Percentiles rank a stretch among this genome's conserved stretches.
Conservation (phyloP, 2,797 vertebrate species). For the Coilia nasus region DNA sequence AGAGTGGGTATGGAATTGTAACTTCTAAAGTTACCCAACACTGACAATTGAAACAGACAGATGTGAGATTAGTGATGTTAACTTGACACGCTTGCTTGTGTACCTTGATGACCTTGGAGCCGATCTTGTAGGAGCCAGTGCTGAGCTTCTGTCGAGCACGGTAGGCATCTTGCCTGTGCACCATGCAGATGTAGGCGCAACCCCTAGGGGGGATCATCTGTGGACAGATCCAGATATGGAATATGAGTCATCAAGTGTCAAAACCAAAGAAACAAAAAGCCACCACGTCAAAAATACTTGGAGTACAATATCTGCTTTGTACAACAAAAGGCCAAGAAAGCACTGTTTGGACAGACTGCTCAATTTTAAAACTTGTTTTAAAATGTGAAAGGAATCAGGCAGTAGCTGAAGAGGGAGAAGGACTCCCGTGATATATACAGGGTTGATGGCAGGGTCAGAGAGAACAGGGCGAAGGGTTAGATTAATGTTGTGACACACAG, state of each 20-base stretch:
- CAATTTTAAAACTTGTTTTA: background rate
- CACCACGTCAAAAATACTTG: background rate
- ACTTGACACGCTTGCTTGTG: conserved; percentile 33
- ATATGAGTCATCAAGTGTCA: conserved; percentile 28
- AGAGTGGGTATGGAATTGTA: no score
- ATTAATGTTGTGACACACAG: background rate
- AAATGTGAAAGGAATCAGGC: background rate
- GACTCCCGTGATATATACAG: background rate
- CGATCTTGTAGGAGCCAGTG: conserved; percentile 95
- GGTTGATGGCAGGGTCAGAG: conserved; percentile 23
- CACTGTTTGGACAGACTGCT: background rate
- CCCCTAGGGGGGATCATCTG: conserved; percentile 99
- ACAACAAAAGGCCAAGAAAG: background rate
- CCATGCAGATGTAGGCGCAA: conserved; percentile 99
- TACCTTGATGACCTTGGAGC: conserved; percentile 98
- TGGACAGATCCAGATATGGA: conserved; percentile 27
- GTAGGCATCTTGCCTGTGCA: conserved; percentile 94
- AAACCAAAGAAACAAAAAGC: conserved; percentile 4
- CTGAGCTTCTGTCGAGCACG: conserved; percentile 96
- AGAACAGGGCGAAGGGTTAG: conserved; percentile 10
- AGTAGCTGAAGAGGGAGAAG: background rate
- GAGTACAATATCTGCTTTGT: background rate
- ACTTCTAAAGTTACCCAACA: no score
- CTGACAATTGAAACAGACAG: background rate
- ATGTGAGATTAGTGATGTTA: background rate